Evolutionary conservation across 1,140 invertebrate genomes (phyloP).

Genomic region (Hyles vespertilio): DNA sequence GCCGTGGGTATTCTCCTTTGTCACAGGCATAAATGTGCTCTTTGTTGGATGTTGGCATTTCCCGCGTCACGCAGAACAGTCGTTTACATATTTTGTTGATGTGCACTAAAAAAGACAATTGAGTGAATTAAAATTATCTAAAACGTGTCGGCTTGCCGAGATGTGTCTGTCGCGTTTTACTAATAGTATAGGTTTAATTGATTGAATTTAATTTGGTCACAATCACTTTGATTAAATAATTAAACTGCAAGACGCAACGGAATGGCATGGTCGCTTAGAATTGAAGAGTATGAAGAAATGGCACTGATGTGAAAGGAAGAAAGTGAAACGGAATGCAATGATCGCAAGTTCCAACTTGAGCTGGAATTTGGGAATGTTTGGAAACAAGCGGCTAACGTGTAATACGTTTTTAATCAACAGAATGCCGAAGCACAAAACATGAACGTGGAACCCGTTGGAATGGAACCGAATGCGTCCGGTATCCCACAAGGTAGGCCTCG

Average conservation of each 20-base stretch:
- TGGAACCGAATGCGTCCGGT: constrained; percentile 40
- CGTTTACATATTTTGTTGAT: too few relatives aligned
- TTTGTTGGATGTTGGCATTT: too few relatives aligned
- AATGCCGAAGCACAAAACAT: constrained; percentile 41
- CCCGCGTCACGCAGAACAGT: too few relatives aligned
- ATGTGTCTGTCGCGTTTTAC: background rate
- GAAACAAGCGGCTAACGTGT: background rate
- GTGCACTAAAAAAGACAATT: background rate
- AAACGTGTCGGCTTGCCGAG: background rate
- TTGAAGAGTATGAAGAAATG: too few relatives aligned
- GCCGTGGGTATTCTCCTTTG: too few relatives aligned
- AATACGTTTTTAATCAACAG: constrained; percentile 32
- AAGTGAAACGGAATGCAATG: too few relatives aligned
- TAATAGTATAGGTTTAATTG: background rate
- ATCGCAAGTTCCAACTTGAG: background rate
- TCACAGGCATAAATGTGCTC: too few relatives aligned
- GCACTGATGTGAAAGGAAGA: too few relatives aligned
- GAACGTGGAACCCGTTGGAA: constrained; percentile 40
- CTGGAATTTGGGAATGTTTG: background rate
- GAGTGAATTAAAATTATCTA: background rate
- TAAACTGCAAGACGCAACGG: too few relatives aligned
- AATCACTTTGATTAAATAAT: too few relatives aligned
- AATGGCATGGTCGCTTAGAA: too few relatives aligned
- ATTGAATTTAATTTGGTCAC: too few relatives aligned
- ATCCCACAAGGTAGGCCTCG: constrained; percentile 49